A percentile compares a stretch with the other conserved stretches of the same genome.
Evolutionary conservation across 2,797 vertebrate species (phyloP).

Genomic region (Zalophus californianus): DNA sequence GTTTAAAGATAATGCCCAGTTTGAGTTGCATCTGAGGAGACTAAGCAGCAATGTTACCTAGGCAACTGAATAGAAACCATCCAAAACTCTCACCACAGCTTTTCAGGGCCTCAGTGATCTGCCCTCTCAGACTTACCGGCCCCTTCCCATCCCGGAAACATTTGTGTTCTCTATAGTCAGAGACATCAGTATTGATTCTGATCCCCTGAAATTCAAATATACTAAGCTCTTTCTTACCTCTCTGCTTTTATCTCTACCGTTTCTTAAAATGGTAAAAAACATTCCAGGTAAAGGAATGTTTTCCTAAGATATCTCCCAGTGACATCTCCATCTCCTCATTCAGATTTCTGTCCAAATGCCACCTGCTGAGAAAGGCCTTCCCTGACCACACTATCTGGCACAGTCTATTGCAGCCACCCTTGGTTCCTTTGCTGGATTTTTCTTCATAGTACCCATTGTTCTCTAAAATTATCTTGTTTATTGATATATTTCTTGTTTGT

Average conservation of each 20-base stretch:
- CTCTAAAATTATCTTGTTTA: not conserved
- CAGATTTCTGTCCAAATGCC: not conserved
- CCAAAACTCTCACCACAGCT: not conserved
- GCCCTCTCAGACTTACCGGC: not conserved
- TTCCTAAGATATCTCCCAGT: not conserved
- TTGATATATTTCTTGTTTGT: not conserved
- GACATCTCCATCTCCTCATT: not conserved
- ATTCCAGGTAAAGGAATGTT: not conserved
- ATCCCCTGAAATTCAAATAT: not conserved
- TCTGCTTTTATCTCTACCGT: conserved; percentile 5
- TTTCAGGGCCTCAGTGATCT: not conserved
- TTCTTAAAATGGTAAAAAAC: not conserved
- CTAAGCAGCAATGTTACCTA: not conserved
- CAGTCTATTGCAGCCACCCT: accelerated
- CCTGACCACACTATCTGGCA: not conserved
- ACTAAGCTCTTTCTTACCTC: not conserved
- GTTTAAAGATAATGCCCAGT: not conserved
- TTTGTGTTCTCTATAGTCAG: not conserved
- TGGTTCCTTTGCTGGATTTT: not conserved
- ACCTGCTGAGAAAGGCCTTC: not conserved
- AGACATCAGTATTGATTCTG: not conserved
- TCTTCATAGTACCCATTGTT: not conserved
- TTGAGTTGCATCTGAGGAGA: not conserved
- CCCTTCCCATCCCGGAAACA: not conserved
- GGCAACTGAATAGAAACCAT: not conserved